Evolutionary conservation across 2,888 invertebrate genomes (phyloP).

Genomic region (Proisotoma minuta): DNA sequence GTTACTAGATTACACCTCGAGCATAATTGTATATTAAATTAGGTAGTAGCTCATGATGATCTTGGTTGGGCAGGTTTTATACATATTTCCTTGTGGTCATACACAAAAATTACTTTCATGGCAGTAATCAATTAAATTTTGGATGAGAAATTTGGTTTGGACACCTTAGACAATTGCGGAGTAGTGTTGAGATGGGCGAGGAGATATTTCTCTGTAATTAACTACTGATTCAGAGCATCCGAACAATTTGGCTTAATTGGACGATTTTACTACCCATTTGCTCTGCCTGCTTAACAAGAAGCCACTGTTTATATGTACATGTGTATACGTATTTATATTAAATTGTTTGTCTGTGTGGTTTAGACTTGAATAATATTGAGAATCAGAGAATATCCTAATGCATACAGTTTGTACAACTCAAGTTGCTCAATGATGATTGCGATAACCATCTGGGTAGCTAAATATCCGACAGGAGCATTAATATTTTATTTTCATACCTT

Average conservation of each 20-base stretch:
- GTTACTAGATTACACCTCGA: constrained; percentile 5
- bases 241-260: constrained; percentile 14
- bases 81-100: too few species aligned
- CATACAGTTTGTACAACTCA: too few species aligned
- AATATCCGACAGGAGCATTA: constrained; percentile 15
- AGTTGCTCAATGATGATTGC: neutral
- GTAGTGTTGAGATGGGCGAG: neutral
- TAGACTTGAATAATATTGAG: too few species aligned
- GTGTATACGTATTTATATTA: neutral
- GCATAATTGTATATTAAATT: constrained; percentile 5
- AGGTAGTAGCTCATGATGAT: neutral
- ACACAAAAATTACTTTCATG: too few species aligned
- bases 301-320: neutral
- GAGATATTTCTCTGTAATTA: constrained; percentile 5
- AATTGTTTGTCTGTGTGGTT: neutral
- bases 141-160: constrained; percentile 1
- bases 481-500: constrained; percentile 18
- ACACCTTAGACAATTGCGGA: neutral
- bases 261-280: constrained; percentile 12
- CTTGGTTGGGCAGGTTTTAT: too few species aligned
- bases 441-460: constrained; percentile 12
- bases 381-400: too few species aligned
- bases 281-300: constrained; percentile 1
- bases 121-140: neutral
- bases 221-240: neutral